Evolutionary conservation across 2,797 vertebrate genomes (phyloP), one percentile per base, ranked within the genome.

Genomic region (Sorex maritimensis): DNA sequence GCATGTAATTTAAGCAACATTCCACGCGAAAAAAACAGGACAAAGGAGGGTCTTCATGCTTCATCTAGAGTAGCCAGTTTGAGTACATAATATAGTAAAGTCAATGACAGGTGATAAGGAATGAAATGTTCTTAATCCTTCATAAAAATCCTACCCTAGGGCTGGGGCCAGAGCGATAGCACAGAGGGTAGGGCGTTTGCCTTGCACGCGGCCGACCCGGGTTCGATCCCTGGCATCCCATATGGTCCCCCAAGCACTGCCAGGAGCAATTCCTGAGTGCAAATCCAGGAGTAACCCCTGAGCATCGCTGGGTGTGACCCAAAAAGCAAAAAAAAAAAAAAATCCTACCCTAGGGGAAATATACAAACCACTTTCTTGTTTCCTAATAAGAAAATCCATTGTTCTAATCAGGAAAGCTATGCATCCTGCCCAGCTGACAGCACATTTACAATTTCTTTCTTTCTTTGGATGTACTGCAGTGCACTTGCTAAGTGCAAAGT

Each of bases 381-480:
- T 97, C 92, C 95, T 94, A 97, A 81, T 86, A 95, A 97, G 96
- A 94, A 41, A 94, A 95, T 97, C 96, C 95, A 95, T 96, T 95
- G 96, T 95, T 97, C 95, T 96, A 97, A 97, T 97, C 95, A 97
- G 93, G 78, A 95, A 63, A 96, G 65, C 95, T 55, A 49, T 19
- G 96, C 94, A 95, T 95, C 91, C 95, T 97, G 95, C 94, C 95
- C 81, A 92, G 55, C 91, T 97, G 84, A 92, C 95, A 96, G 95
- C 93, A 75, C 82, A 81, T 97, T 97, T 96, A 97, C 93, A 96
- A 91, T 89, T 95, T 97, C 96, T 95, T 97, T 91, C 81, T 96
- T n/a, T 96, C 68, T 63, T 92, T 81, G 63, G 71, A 85, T 92
- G 67, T 94, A 28, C 44, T 93, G 68, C 94, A 95, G 95, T 86